A percentile compares a stretch with the other conserved stretches of the same genome.
These are phyloP conservation scores for Chamaea fasciata DNA, from an alignment of 2,113 vertebrate genomes.

Conservation along the genomic window DNA sequence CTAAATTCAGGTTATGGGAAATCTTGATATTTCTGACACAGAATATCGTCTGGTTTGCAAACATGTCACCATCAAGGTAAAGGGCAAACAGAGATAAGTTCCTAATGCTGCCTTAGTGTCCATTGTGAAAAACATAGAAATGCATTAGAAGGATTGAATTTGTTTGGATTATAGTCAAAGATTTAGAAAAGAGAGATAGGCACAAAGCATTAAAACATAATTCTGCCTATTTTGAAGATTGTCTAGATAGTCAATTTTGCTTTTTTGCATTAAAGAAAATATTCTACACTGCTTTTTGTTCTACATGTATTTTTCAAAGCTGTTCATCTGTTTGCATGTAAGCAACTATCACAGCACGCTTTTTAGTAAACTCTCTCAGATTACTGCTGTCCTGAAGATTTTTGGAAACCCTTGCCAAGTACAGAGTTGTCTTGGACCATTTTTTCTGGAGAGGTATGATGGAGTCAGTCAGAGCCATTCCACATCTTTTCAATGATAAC, in stretches of 20 bases:
- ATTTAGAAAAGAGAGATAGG: neutral
- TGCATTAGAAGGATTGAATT: constrained; percentile 28
- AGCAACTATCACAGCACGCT: neutral
- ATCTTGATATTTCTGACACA: constrained; percentile 22
- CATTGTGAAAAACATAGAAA: neutral
- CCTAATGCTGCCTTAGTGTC: constrained; percentile 10
- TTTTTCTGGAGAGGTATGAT: neutral
- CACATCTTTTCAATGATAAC: neutral
- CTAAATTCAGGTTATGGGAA: constrained; percentile 53
- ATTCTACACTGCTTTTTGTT: neutral
- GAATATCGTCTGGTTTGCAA: neutral
- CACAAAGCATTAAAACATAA: neutral
- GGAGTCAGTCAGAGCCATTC: neutral
- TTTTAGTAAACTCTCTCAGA: neutral
- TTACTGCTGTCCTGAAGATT: neutral
- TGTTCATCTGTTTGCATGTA: neutral
- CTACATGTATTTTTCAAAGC: neutral
- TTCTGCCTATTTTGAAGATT: neutral
- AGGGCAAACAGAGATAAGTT: constrained; percentile 21
- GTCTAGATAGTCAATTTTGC: neutral
- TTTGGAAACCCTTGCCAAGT: neutral
- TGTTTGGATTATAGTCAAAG: neutral
- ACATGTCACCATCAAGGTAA: neutral
- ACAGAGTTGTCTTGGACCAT: neutral
- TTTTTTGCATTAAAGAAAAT: neutral